Percentiles rank a stretch among this genome's conserved stretches.
Evolutionary conservation across 2,797 vertebrate genomes (phyloP).

Genomic region (Sebastes alutus): DNA sequence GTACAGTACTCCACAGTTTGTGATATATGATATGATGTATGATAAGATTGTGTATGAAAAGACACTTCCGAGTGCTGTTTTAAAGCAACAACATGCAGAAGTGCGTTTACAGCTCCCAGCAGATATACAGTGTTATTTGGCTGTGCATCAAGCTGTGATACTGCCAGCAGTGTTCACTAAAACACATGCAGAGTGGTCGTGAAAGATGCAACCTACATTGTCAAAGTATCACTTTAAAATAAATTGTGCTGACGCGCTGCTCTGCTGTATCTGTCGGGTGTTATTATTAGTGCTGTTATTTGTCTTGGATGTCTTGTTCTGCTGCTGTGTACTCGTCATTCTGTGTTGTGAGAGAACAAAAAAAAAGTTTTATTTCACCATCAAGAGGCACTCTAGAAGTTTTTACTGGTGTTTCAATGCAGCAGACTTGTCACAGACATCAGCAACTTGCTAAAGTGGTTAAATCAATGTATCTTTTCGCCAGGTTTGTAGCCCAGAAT

Average conservation of each 20-base stretch:
- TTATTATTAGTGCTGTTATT: conserved; percentile 30
- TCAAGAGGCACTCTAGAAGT: not conserved
- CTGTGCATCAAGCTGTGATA: not conserved
- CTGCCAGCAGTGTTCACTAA: conserved; percentile 1
- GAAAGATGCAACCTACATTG: conserved; percentile 13
- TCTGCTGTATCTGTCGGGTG: conserved; percentile 4
- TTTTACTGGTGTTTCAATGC: conserved; percentile 2
- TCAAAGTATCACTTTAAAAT: conserved; percentile 15
- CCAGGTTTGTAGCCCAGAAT: conserved; percentile 94
- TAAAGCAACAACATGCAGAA: not conserved
- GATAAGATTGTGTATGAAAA: not conserved
- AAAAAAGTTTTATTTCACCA: not conserved
- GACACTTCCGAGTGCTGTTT: not conserved
- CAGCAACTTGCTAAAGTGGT: not conserved
- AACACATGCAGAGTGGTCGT: not conserved
- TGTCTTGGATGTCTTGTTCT: conserved; percentile 27
- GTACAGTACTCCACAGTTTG: not conserved
- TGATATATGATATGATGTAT: not conserved
- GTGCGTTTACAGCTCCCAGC: not conserved
- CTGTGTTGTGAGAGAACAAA: not conserved
- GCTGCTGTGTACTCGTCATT: conserved; percentile 14
- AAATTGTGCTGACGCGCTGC: conserved; percentile 25
- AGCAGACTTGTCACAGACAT: not conserved
- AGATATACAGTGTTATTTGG: not conserved
- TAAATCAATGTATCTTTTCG: not conserved